phyloP scores from a whole-genome alignment of 2,797 vertebrate genomes.

The Malurus leucopterus region DNA sequence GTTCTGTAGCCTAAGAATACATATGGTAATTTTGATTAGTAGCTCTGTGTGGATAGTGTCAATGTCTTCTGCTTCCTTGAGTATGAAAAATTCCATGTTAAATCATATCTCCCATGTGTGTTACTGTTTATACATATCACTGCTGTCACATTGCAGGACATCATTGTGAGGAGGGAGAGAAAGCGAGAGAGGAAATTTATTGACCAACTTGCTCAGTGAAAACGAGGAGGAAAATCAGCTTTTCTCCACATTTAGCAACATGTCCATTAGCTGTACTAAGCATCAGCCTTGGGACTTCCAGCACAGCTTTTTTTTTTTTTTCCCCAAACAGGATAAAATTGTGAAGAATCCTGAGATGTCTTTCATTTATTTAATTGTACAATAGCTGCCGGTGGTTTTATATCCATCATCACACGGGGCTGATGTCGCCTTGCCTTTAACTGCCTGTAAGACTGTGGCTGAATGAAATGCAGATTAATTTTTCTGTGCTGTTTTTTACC shows the following conservation, averaged over 20 bases:
- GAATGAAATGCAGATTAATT: neutral
- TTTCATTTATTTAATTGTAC: slow-evolving; percentile 32
- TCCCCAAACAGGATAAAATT: neutral
- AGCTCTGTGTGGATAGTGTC: slow-evolving; percentile 11
- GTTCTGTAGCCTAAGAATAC: slow-evolving; percentile 14
- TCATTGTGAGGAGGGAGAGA: neutral
- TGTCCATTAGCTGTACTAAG: neutral
- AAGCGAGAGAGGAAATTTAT: slow-evolving; percentile 14
- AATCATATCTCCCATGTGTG: slow-evolving; percentile 1
- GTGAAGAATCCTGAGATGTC: neutral
- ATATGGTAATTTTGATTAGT: slow-evolving; percentile 16
- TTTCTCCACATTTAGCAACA: neutral
- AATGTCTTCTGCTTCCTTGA: slow-evolving; percentile 56
- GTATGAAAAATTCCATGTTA: slow-evolving; percentile 37
- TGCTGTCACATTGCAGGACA: slow-evolving; percentile 7
- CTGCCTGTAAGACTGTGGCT: neutral
- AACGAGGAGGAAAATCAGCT: neutral
- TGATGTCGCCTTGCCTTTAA: neutral
- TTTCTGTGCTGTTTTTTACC: neutral
- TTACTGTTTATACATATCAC: neutral
- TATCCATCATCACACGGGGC: neutral
- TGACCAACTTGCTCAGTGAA: slow-evolving; percentile 31
- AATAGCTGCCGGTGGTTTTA: neutral
- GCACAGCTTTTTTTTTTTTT: neutral
- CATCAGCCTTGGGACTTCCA: neutral